Evolutionary conservation across 1,140 invertebrate genomes (phyloP).

Genomic region (Heliothis subflexa): DNA sequence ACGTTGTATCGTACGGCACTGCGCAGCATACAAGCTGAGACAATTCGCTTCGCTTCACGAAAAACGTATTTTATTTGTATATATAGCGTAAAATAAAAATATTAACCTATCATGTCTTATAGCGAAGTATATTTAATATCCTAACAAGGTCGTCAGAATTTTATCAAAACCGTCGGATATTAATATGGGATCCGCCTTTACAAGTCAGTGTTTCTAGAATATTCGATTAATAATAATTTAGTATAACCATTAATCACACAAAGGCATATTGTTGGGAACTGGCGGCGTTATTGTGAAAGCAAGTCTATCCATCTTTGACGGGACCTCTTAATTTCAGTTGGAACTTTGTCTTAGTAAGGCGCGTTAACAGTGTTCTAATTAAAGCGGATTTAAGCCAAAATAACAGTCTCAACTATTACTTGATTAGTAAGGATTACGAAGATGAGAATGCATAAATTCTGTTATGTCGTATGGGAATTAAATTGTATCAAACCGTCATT

Average conservation of each 20-base stretch:
- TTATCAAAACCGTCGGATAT: neutral
- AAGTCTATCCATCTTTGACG: neutral
- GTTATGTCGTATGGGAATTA: no score
- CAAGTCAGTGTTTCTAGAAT: neutral
- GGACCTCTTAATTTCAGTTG: conserved; percentile 15
- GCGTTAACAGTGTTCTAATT: conserved; percentile 1
- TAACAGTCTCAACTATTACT: neutral
- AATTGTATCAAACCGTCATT: no score
- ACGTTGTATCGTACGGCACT: no score
- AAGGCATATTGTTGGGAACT: conserved; percentile 3
- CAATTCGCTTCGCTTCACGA: no score
- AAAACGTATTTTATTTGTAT: no score
- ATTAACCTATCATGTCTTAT: no score
- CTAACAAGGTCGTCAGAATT: neutral
- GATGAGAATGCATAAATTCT: no score
- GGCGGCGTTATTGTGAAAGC: neutral
- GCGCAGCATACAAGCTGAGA: no score
- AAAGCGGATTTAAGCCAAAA: neutral
- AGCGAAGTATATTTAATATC: no score
- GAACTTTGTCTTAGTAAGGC: neutral
- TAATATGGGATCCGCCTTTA: no score
- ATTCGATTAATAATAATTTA: conserved; percentile 1
- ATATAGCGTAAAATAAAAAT: no score
- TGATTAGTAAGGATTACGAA: neutral
- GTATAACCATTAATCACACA: neutral